Evolutionary conservation across 2,797 vertebrate genomes (phyloP).

Genomic region (Parauchenoglanis ngamensis): DNA sequence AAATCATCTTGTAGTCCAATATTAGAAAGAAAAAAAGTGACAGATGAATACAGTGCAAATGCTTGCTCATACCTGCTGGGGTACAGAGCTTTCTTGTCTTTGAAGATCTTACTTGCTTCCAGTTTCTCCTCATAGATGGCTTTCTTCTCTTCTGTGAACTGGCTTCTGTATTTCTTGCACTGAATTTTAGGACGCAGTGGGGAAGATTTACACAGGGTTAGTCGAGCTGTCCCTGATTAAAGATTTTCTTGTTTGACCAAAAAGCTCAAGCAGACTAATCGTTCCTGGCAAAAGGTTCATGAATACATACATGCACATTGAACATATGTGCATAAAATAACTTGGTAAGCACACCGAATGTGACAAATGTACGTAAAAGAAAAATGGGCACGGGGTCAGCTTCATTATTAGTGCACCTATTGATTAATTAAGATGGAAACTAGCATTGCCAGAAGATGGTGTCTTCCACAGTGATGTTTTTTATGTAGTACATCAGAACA

Average conservation of each 20-base stretch:
- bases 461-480: not conserved
- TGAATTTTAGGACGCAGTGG: slow-evolving; percentile 57
- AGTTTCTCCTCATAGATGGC: slow-evolving; percentile 95
- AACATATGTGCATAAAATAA: not conserved
- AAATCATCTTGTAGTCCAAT: not conserved
- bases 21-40: not conserved
- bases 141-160: slow-evolving; percentile 93
- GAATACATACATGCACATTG: not conserved
- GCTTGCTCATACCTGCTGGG: slow-evolving; percentile 84
- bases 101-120: slow-evolving; percentile 96
- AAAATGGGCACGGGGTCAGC: not conserved
- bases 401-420: not conserved
- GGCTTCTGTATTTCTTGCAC: slow-evolving; percentile 96
- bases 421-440: not conserved
- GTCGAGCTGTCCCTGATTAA: not conserved
- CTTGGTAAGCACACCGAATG: not conserved
- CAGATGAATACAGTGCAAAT: not conserved
- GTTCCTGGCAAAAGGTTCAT: not conserved
- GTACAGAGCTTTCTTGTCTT: slow-evolving; percentile 96
- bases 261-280: not conserved
- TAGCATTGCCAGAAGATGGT: not conserved
- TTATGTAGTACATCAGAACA: not conserved
- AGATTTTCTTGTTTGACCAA: not conserved
- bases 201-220: not conserved
- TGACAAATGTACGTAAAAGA: not conserved